phyloP scores from a whole-genome alignment of 1,140 invertebrate species.

The Drosophila erecta region DNA sequence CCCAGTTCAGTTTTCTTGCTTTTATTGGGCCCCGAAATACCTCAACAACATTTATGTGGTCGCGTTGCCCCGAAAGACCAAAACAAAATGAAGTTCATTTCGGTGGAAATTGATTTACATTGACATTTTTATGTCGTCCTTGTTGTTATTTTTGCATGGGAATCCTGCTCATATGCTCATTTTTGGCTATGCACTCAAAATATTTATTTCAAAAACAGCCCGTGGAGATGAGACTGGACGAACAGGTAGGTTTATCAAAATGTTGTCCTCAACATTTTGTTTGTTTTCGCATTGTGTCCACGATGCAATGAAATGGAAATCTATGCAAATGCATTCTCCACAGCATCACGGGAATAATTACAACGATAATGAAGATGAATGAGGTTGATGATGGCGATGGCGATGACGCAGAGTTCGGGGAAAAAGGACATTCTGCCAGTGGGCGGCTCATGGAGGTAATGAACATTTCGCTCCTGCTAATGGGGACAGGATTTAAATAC shows the following conservation, averaged over 20 bases:
- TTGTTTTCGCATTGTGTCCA: conserved; percentile 42
- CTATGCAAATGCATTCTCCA: conserved; percentile 60
- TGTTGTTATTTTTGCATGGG: conserved; percentile 13
- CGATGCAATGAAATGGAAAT: conserved; percentile 55
- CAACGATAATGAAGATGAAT: conserved; percentile 51
- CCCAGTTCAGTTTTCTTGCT: conserved; percentile 63
- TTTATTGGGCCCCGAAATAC: conserved; percentile 19
- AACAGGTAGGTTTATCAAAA: conserved; percentile 27
- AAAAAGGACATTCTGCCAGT: conserved; percentile 14
- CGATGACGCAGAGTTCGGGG: not conserved
- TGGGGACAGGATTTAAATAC: conserved; percentile 10
- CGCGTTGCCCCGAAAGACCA: conserved; percentile 16
- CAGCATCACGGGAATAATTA: conserved; percentile 46
- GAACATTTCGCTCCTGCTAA: conserved; percentile 15
- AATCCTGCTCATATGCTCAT: conserved; percentile 3
- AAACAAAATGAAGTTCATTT: conserved; percentile 71
- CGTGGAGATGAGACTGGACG: not conserved
- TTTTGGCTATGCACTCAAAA: conserved; percentile 53
- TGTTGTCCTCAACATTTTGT: conserved; percentile 38
- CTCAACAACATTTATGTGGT: conserved; percentile 25
- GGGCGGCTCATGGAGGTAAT: conserved; percentile 9
- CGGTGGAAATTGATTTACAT: conserved; percentile 78
- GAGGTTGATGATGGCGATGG: conserved; percentile 6
- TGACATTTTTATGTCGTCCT: conserved; percentile 40
- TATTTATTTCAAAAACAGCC: conserved; percentile 76